Conservation (phyloP, 2,797 vertebrate species). For the Callimico goeldii region DNA sequence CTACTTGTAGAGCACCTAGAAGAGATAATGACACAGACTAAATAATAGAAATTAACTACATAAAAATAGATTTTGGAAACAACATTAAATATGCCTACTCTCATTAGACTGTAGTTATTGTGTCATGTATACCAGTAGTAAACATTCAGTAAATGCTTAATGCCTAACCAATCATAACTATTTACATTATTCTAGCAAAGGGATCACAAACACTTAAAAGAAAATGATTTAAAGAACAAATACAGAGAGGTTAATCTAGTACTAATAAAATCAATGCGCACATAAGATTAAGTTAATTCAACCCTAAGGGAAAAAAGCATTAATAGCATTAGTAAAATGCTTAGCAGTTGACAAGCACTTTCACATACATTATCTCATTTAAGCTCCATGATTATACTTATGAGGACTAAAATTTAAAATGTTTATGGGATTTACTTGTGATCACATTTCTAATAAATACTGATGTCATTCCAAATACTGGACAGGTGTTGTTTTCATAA, state of each 20-base stretch:
- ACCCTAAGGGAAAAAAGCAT: background rate
- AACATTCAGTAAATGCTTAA: slow-evolving; percentile 19
- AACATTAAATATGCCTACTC: background rate
- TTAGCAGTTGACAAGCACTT: slow-evolving; percentile 17
- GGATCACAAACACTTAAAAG: slow-evolving; percentile 32
- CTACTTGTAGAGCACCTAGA: background rate
- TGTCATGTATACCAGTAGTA: background rate
- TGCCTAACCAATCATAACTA: background rate
- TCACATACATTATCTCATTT: slow-evolving; percentile 13
- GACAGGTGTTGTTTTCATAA: background rate
- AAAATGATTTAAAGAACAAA: slow-evolving; percentile 31
- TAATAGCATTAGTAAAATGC: slow-evolving; percentile 14
- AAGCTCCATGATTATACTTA: slow-evolving; percentile 22
- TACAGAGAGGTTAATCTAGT: slow-evolving; percentile 6
- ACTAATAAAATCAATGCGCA: slow-evolving; percentile 43
- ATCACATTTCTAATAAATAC: slow-evolving; percentile 39
- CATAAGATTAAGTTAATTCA: slow-evolving; percentile 45
- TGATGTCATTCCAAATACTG: background rate
- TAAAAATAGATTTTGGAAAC: background rate
- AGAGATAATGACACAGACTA: background rate
- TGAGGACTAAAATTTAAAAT: slow-evolving; percentile 42
- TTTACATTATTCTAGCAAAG: slow-evolving; percentile 14
- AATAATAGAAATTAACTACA: slow-evolving; percentile 18
- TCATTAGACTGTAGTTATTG: background rate
- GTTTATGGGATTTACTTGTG: slow-evolving; percentile 2